Evolutionary conservation across 2,888 invertebrate genomes (phyloP).

Genomic region (Ellobium chinense): DNA sequence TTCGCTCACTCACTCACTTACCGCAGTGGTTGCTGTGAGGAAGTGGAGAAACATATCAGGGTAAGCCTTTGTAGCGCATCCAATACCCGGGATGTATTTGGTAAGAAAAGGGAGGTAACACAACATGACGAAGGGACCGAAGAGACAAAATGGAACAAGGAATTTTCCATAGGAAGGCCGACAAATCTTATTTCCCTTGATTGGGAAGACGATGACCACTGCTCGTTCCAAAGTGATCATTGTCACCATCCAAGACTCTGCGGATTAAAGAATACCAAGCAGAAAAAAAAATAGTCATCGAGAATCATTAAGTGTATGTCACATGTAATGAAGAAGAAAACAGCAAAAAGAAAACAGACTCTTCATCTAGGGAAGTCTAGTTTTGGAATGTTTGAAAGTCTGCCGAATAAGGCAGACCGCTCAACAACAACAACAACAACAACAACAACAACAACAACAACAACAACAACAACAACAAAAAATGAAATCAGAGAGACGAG

Average conservation of each 20-base stretch:
- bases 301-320: too few species aligned
- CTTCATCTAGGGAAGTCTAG: too few species aligned
- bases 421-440: too few species aligned
- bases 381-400: too few species aligned
- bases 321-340: too few species aligned
- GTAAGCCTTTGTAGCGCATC: constrained; percentile 26
- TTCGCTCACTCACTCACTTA: background rate
- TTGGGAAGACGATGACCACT: constrained; percentile 14
- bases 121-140: background rate
- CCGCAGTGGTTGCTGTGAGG: background rate
- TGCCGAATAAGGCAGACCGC: too few species aligned
- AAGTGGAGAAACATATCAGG: constrained; percentile 38
- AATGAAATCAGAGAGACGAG: too few species aligned
- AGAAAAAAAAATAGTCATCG: background rate
- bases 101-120: constrained; percentile 28
- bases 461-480: too few species aligned
- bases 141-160: background rate
- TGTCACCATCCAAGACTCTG: constrained; percentile 39
- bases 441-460: too few species aligned
- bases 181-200: constrained; percentile 18
- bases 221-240: constrained; percentile 36
- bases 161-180: background rate
- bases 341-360: too few species aligned
- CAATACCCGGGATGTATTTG: constrained; percentile 13
- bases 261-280: background rate